A percentile compares a stretch with the other conserved stretches of the same genome.
phyloP scores from a whole-genome alignment of 2,888 invertebrate species.

The Monoplex corrugatus region DNA sequence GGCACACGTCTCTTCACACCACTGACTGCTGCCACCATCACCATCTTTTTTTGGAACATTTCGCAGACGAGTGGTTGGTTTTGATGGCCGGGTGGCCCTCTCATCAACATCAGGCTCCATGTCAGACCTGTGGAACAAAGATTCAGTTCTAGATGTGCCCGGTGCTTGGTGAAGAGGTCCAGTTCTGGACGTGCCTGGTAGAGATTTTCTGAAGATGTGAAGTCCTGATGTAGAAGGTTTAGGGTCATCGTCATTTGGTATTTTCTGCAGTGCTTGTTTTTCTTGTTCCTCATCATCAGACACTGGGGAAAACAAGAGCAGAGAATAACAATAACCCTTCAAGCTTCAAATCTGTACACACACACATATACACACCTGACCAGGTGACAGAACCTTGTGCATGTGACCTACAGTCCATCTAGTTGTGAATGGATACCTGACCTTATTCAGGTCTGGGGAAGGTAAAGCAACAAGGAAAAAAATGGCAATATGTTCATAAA shows the following conservation, averaged over 20 bases:
- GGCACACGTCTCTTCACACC: not conserved
- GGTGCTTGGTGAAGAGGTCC: not conserved
- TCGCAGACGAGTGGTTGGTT: constrained; percentile 32
- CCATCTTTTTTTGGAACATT: not conserved
- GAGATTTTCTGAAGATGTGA: not conserved
- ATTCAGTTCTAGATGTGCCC: not conserved
- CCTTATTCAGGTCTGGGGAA: too few relatives aligned
- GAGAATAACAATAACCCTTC: not conserved
- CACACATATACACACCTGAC: too few relatives aligned
- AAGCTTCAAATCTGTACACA: not conserved
- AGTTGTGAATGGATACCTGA: too few relatives aligned
- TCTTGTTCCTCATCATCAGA: constrained; percentile 16
- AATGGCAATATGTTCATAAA: too few relatives aligned
- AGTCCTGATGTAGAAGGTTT: constrained; percentile 14
- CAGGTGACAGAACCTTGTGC: too few relatives aligned
- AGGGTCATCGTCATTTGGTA: not conserved
- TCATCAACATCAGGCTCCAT: not conserved
- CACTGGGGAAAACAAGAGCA: not conserved
- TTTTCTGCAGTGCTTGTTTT: not conserved
- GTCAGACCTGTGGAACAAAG: not conserved
- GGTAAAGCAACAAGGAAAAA: too few relatives aligned
- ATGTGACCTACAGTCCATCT: too few relatives aligned
- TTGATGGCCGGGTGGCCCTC: not conserved
- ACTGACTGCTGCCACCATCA: not conserved
- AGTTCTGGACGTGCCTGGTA: not conserved